phyloP scores from a whole-genome alignment of 2,113 vertebrate genomes.

The Lepisosteus oculatus region DNA sequence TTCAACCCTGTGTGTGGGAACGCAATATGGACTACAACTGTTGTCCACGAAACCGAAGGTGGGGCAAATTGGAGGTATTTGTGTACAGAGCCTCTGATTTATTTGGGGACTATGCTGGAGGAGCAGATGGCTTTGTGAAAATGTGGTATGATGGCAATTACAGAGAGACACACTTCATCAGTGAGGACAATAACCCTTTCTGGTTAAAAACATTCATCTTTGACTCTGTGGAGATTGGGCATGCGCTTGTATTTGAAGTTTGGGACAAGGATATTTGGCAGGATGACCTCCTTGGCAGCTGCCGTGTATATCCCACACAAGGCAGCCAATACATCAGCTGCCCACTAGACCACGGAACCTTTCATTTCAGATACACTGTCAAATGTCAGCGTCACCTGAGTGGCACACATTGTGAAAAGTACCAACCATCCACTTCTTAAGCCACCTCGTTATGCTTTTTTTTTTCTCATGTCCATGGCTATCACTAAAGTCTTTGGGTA shows the following conservation, averaged over 20 bases:
- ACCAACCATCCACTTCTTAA: too few relatives aligned
- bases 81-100: conserved; percentile 21
- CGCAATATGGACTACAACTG: conserved; percentile 17
- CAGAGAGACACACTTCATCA: neutral
- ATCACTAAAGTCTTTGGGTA: too few relatives aligned
- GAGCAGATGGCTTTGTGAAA: conserved; percentile 23
- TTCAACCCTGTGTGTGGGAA: neutral
- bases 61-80: conserved; percentile 25
- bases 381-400: too few relatives aligned
- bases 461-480: too few relatives aligned
- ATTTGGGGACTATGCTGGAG: neutral
- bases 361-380: too few relatives aligned
- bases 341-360: too few relatives aligned
- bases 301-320: neutral
- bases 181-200: fast-evolving
- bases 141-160: neutral
- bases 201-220: conserved; percentile 32
- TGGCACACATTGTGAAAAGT: too few relatives aligned
- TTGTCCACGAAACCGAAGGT: conserved; percentile 19
- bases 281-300: conserved; percentile 27
- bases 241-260: neutral
- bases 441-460: too few relatives aligned
- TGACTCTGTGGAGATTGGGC: conserved; percentile 20
- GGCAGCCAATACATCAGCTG: too few relatives aligned
- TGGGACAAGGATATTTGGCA: neutral